Base-by-base conservation (phyloP, 2,797 vertebrate genomes). In the Gephyroberyx darwinii region DNA sequence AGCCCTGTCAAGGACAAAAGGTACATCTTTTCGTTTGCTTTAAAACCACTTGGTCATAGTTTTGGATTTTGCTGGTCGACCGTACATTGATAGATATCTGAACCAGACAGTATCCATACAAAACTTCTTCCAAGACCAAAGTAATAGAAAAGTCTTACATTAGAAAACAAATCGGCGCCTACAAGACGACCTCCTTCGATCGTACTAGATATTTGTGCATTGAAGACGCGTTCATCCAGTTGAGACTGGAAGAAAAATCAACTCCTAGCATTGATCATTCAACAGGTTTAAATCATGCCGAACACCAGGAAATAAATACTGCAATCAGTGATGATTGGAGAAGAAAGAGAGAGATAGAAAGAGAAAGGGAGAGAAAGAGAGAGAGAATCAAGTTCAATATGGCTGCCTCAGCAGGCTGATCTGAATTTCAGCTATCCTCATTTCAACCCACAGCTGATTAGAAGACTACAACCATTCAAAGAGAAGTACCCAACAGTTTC, bases 281-380 rank as follows among this genome's bases (percentile, higher is more conserved):
- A 89, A 91, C 63, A 63, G 52, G 35, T 86, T 88, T 84, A 85
- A 92, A 88, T 91, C 86, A 81, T 64, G 57, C 67, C 78, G 74
- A 88, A 89, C 81, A 83, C n/a, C 19, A 77, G 82, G 77, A 79
- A 70, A 83, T 54, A 73, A 83, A 86, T 80, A 89, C 85, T 83
- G 84, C 78, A 80, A 86, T 84, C 61, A 33, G 30, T 43, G 43
- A 26, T 43, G 52, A 82, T 71, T 83, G 35, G 57, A 74, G 37
- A 31, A 72, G 9, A 64, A 13, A 80, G 26, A 76, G 78, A 83
- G 73, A 83, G 65, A 83, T 20, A 80, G 70, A 61, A 62, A 12
- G 64, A 47, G 77, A 81, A 13, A 81, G 20, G 76, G 78, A 83
- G 71, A 83, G 65, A 83, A 22, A 80, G 70, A 61, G 58, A 12